phyloP scores from a whole-genome alignment of 2,888 invertebrate species.

The Zeuzera pyrina region DNA sequence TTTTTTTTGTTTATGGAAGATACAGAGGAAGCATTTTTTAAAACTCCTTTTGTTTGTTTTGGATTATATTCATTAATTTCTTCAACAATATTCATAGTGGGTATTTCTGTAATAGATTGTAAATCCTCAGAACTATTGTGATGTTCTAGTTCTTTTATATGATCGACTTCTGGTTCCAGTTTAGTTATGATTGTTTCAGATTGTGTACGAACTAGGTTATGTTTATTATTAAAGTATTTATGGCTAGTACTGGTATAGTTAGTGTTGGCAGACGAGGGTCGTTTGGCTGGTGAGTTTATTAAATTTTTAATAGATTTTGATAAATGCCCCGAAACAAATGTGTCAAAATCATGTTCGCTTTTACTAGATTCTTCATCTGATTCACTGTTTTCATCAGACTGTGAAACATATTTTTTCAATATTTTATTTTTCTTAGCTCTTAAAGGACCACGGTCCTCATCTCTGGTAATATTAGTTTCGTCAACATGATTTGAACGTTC shows the following conservation, averaged over 20 bases:
- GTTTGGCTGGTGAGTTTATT: slow-evolving; percentile 49
- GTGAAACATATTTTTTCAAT: slow-evolving; percentile 6
- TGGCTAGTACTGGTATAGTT: slow-evolving; percentile 24
- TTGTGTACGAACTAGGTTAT: slow-evolving; percentile 29
- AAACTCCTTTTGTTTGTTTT: slow-evolving; percentile 68
- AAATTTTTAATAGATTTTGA: slow-evolving; percentile 42
- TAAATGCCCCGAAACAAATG: slow-evolving; percentile 23
- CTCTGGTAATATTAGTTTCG: neutral
- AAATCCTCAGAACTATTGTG: slow-evolving; percentile 34
- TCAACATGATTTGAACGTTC: slow-evolving; percentile 2
- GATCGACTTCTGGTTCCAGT: slow-evolving; percentile 12
- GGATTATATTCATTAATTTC: slow-evolving; percentile 28
- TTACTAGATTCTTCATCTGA: slow-evolving; percentile 28
- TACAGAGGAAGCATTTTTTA: slow-evolving; percentile 71
- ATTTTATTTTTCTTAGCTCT: too few relatives aligned
- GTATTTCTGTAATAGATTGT: slow-evolving; percentile 31
- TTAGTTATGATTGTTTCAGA: slow-evolving; percentile 32
- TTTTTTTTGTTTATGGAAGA: slow-evolving; percentile 75
- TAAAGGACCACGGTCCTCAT: too few relatives aligned
- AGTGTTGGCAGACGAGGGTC: slow-evolving; percentile 38
- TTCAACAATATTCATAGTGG: slow-evolving; percentile 29
- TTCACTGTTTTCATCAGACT: slow-evolving; percentile 15
- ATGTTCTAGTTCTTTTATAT: slow-evolving; percentile 17
- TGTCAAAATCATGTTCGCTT: slow-evolving; percentile 31
- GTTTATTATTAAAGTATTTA: slow-evolving; percentile 27